Base-by-base conservation (phyloP, 2,888 invertebrate genomes). In the Parthenolecanium corni region DNA sequence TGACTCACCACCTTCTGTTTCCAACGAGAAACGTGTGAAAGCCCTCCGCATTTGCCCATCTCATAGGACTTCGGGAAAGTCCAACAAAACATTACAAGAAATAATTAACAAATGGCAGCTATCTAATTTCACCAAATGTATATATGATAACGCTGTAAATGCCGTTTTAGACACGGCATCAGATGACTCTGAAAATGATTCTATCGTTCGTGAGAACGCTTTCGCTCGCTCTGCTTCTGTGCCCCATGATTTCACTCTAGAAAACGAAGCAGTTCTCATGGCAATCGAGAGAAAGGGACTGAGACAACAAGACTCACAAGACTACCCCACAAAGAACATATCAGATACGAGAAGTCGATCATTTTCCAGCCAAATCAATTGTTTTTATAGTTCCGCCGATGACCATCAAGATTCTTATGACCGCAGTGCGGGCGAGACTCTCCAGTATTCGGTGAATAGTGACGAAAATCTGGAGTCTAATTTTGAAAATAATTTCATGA, bases 401-500 rank as follows among this genome's bases (percentile, higher is more conserved):
- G 21, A 40, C 42, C 38, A 38, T 11, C 38, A 38, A 12, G 14
- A 38, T 38, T 38, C 14, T 38, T 38, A 38, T 38, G 14, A 38
- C 14, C 38, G 9, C 6, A 38, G 38, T 6, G 3, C 25, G 18
- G 12, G 25, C 6, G 42, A 11, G 11, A 23, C 20, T 56, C 36
- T 42, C 11, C 42, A 42, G 40, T 44, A 38, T 47, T 20, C 16
- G 5, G n/a, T n/a, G n/a, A n/a, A n/a, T n/a, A 44, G 21, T 20
- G 25, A 36, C 20, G 58, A 58, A 44, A 58, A 47, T 36, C 58
- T 25, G 21, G 58, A 58, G 38, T 47, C 25, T 47, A 58, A 58
- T 44, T 58, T 58, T 25, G 58, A 58, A 14, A 58, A 47, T 36
- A 58, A 47, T 47, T 58, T 58, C 58, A n/a, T 58, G 46, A 25